Percentiles rank a stretch among this genome's conserved stretches.
Evolutionary conservation across 2,113 vertebrate species (phyloP).

Genomic region (Forbesichthys agassizii): DNA sequence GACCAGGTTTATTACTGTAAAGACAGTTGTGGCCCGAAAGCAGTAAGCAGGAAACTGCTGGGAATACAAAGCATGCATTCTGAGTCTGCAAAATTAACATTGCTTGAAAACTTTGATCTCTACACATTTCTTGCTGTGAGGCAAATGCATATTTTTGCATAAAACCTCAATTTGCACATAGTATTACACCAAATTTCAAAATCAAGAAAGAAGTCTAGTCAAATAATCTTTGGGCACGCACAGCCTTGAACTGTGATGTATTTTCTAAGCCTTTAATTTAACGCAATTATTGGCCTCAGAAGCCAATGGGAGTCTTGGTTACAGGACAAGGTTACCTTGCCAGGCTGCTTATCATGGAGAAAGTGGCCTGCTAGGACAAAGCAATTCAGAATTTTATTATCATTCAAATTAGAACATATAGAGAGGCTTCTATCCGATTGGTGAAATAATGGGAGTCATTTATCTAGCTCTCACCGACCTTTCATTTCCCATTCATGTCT

Average conservation of each 20-base stretch:
- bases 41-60: not conserved
- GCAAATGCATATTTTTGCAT: conserved; percentile 9
- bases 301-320: conserved; percentile 63
- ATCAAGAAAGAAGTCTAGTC: conserved; percentile 18
- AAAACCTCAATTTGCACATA: not conserved
- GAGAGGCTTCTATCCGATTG: conserved; percentile 89
- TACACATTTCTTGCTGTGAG: not conserved
- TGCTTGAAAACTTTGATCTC: conserved; percentile 20
- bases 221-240: conserved; percentile 35
- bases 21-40: conserved; percentile 1
- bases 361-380: conserved; percentile 75
- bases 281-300: conserved; percentile 59
- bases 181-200: conserved; percentile 1
- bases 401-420: conserved; percentile 88
- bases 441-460: conserved; percentile 91
- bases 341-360: conserved; percentile 76
- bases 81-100: not conserved
- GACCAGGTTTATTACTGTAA: not conserved
- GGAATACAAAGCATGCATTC: not conserved
- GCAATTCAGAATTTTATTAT: conserved; percentile 84
- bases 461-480: conserved; percentile 89
- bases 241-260: conserved; percentile 43
- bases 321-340: conserved; percentile 84
- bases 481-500: conserved; percentile 90
- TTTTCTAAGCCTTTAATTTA: conserved; percentile 64